These are phyloP conservation scores for Dicroscelio sp. DNA, from an alignment of 2,888 invertebrate genomes.

Conservation along the genomic window DNA sequence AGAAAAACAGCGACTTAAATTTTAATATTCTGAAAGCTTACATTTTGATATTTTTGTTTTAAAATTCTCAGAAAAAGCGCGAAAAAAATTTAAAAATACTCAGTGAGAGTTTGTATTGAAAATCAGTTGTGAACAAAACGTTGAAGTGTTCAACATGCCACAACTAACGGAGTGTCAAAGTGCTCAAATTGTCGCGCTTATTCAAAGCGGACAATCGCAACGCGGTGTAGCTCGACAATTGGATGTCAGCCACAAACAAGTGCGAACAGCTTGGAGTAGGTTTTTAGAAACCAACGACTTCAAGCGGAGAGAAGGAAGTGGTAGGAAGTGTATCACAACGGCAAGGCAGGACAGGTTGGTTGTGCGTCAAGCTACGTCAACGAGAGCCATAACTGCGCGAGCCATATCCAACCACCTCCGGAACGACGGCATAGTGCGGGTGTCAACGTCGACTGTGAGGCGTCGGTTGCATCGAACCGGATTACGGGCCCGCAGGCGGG, in stretches of 20 bases:
- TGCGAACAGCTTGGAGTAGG: neutral
- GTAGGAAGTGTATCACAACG: neutral
- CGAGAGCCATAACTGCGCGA: neutral
- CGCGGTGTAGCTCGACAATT: neutral
- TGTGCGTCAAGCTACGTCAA: neutral
- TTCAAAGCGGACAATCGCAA: neutral
- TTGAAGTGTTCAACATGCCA: slow-evolving; percentile 1
- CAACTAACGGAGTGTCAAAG: neutral
- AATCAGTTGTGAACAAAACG: neutral
- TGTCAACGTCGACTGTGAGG: slow-evolving; percentile 17
- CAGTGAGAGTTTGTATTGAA: neutral
- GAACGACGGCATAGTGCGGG: slow-evolving; percentile 21
- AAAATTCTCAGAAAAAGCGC: no score
- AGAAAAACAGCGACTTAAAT: no score
- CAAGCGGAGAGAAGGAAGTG: neutral
- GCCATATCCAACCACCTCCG: neutral
- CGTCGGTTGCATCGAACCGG: slow-evolving; percentile 16
- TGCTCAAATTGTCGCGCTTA: neutral
- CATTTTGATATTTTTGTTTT: no score
- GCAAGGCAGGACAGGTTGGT: neutral
- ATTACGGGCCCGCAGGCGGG: slow-evolving; percentile 8
- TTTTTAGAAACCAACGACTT: neutral
- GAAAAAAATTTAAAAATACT: no score
- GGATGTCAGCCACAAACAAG: neutral
- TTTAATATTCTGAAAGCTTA: no score